Evolutionary conservation across 2,797 vertebrate genomes (phyloP).

Genomic region (Todus mexicanus): DNA sequence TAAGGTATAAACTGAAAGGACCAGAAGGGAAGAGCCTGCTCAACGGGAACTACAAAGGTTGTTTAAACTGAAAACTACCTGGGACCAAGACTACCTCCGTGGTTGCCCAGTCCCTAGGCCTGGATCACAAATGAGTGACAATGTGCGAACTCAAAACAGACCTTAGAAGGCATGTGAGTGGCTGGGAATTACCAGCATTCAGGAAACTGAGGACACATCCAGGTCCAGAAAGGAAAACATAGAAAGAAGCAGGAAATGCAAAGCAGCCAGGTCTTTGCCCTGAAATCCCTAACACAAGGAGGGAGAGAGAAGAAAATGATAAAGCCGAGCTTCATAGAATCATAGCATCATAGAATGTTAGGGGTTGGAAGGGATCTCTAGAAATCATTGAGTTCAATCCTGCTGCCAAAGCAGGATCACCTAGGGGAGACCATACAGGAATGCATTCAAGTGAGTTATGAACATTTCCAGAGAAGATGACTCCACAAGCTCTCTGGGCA

Average conservation of each 20-base stretch:
- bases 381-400: too few relatives aligned
- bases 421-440: too few relatives aligned
- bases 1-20: not conserved
- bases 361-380: too few relatives aligned
- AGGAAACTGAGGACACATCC: not conserved
- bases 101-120: not conserved
- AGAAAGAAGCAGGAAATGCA: not conserved
- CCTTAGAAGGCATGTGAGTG: not conserved
- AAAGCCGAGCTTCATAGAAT: too few relatives aligned
- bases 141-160: not conserved
- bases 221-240: not conserved
- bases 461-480: too few relatives aligned
- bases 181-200: not conserved
- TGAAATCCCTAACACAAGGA: not conserved
- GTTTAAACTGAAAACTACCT: not conserved
- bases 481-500: too few relatives aligned
- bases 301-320: not conserved
- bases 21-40: not conserved
- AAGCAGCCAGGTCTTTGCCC: not conserved
- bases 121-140: not conserved
- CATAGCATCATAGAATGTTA: too few relatives aligned
- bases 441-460: too few relatives aligned
- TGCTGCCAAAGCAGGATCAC: too few relatives aligned
- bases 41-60: not conserved
- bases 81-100: not conserved